Evolutionary conservation across 2,113 vertebrate species (phyloP), one percentile per base, ranked within the genome.

Genomic region (Pachyramphus minor): DNA sequence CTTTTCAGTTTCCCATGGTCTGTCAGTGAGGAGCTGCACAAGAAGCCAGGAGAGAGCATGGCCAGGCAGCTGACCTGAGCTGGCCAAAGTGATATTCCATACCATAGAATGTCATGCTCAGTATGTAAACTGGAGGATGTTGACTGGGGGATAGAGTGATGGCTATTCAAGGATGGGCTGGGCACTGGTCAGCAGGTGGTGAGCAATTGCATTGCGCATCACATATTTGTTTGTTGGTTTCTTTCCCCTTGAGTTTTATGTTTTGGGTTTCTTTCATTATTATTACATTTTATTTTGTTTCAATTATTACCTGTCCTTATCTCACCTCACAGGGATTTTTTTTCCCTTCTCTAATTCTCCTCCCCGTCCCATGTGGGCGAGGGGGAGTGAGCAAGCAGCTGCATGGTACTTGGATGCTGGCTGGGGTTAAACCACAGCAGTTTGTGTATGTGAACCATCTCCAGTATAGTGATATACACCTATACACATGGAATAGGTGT

Each of bases 51-150:
- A 35, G 47, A 9, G 14, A 55, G 17, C 55, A 55, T 3, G 8
- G 41, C 30, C 62, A 47, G 30, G 55, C 17, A 35, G 47, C 62
- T 69, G 71, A 55, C 6, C 41, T 0, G 0, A 69, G 35, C 21
- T 35, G 47, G 55, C 47, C 30, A 31, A 83, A 83, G 25, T 14
- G 21, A 28, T 35, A 41, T 62, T 55, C 47, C 47, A 53, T 8
- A 27, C n/a, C 8, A 6, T 3, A 7, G 17, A 49, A 35, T 14
- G 6, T 11, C 30, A 42, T 49, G 47, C 7, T 23, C n/a, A 35
- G 4, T 41, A 9, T 6, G 11, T 27, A 55, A 68, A 76, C 41
- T 27, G 53, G 16, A 60, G 24, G 45, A 21, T 83, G n/a, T 53
- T 75, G n/a, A 55, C 24, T 1, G 4, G 55, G 30, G 4, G 5